Evolutionary conservation across 2,888 invertebrate genomes (phyloP).

Genomic region (Sinelater perroti): DNA sequence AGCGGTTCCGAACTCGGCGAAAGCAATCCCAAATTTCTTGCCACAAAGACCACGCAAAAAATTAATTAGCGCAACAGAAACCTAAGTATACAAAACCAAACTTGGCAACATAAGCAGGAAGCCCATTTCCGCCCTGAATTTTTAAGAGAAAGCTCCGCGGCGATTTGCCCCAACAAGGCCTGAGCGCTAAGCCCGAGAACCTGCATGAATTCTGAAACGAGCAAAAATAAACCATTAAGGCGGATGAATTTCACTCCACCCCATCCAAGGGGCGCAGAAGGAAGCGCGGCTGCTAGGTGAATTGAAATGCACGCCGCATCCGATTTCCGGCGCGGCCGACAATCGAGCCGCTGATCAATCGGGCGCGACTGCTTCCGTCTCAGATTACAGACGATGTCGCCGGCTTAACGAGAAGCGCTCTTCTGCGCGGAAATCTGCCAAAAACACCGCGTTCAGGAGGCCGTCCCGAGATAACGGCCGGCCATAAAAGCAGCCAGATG

Average conservation of each 20-base stretch:
- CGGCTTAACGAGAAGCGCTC: neutral
- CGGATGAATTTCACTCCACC: neutral
- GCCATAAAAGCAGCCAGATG: neutral
- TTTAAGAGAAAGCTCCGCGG: no score
- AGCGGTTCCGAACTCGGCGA: no score
- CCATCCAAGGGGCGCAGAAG: neutral
- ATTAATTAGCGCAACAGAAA: no score
- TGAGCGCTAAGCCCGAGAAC: neutral
- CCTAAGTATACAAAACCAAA: no score
- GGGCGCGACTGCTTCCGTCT: slow-evolving; percentile 21
- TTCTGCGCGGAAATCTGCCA: no score
- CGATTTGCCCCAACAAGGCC: no score
- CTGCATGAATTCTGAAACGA: neutral
- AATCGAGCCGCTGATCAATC: slow-evolving; percentile 18
- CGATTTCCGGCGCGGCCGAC: slow-evolving; percentile 15
- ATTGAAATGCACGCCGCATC: slow-evolving; percentile 14
- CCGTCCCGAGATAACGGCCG: neutral
- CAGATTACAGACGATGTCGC: neutral
- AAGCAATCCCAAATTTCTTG: no score
- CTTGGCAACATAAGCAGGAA: no score
- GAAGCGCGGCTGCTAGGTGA: slow-evolving; percentile 5
- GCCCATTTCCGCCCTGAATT: no score
- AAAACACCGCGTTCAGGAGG: neutral
- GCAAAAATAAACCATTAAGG: neutral
- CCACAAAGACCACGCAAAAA: no score